Conservation (phyloP, 2,113 vertebrate species). For the Todiramphus saurophagus region DNA sequence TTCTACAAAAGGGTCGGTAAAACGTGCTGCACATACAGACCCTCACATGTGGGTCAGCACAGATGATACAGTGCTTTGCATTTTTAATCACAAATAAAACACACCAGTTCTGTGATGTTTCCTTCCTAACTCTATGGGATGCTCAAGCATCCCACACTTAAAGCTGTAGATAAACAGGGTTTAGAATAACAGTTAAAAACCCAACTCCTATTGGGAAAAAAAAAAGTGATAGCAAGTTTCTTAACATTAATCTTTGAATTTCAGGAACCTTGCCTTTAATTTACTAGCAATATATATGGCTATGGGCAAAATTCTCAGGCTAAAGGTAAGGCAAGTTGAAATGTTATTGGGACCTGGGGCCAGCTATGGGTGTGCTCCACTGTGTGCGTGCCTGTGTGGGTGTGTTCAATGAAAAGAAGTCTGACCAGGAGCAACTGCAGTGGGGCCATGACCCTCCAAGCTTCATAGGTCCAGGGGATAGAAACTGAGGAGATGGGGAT, state of each 20-base stretch:
- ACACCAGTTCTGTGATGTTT: not conserved
- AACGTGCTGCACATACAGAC: not conserved
- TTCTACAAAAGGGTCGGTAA: slow-evolving; percentile 1
- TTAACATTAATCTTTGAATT: not conserved
- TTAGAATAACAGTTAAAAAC: not conserved
- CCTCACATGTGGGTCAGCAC: not conserved
- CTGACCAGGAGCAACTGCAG: not conserved
- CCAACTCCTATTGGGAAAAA: not conserved
- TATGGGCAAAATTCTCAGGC: not conserved
- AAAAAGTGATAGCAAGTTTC: not conserved
- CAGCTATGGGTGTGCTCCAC: not conserved
- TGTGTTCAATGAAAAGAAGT: not conserved
- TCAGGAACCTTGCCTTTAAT: not conserved
- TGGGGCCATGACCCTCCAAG: not conserved
- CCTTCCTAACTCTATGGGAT: not conserved
- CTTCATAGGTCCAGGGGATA: not conserved
- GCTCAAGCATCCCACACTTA: not conserved
- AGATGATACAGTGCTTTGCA: not conserved
- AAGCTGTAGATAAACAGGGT: not conserved
- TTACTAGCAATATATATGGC: not conserved
- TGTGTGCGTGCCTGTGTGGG: too few relatives aligned
- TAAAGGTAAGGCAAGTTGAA: not conserved
- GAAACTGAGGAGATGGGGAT: not conserved
- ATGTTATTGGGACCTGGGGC: not conserved
- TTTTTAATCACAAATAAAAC: not conserved